A percentile compares a stretch with the other conserved stretches of the same genome.
phyloP scores from a whole-genome alignment of 2,113 vertebrate genomes.

The Lepus americanus region DNA sequence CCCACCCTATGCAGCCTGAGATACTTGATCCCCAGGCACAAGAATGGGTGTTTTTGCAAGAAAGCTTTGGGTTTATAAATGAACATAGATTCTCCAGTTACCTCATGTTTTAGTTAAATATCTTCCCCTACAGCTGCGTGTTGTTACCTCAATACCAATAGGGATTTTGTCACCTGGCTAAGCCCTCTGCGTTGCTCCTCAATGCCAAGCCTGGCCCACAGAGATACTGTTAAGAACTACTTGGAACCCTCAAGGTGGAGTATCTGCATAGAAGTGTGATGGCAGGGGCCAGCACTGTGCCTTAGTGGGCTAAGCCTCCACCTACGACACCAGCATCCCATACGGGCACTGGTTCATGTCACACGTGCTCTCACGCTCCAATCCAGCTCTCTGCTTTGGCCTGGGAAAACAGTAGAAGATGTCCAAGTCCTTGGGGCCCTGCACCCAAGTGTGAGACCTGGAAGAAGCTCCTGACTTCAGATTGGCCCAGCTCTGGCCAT shows the following conservation, averaged over 20 bases:
- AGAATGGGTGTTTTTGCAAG: background rate
- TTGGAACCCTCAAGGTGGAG: background rate
- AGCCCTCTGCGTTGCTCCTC: background rate
- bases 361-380: too few species aligned
- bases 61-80: background rate
- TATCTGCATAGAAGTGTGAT: background rate
- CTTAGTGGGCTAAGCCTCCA: too few species aligned
- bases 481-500: too few species aligned
- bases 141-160: background rate
- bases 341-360: too few species aligned
- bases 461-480: too few species aligned
- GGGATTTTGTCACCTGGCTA: background rate
- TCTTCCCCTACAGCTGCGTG: background rate
- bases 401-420: too few species aligned
- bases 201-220: background rate
- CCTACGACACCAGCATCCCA: too few species aligned
- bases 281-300: too few species aligned
- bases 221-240: background rate
- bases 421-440: too few species aligned
- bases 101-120: background rate
- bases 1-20: background rate
- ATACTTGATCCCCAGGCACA: background rate
- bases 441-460: too few species aligned
- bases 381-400: too few species aligned
- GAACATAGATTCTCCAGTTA: background rate